Conservation (phyloP, 2,113 vertebrate species). For the Sinosuthora webbiana region DNA sequence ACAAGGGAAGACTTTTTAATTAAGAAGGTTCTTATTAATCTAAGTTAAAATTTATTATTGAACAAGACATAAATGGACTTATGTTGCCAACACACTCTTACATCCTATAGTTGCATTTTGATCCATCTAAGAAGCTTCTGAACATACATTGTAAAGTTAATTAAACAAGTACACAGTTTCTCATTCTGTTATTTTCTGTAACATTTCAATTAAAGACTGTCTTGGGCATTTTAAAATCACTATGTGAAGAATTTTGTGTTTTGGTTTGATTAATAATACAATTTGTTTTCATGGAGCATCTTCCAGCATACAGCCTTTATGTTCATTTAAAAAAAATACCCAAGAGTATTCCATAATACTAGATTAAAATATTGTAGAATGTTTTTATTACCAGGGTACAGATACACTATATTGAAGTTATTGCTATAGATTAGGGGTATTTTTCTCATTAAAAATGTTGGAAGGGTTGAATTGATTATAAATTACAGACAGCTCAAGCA, state of each 20-base stretch:
- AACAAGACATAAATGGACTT: neutral
- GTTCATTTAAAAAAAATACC: neutral
- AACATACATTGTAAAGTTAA: conserved; percentile 13
- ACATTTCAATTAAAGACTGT: conserved; percentile 31
- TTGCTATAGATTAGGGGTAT: neutral
- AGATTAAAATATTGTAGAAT: conserved; percentile 3
- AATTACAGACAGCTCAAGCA: neutral
- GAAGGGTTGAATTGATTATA: neutral
- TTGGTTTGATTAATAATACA: conserved; percentile 42
- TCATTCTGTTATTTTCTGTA: conserved; percentile 22
- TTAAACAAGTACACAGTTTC: conserved; percentile 15
- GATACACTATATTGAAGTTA: neutral
- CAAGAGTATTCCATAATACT: neutral
- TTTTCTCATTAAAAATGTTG: neutral
- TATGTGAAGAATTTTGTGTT: neutral
- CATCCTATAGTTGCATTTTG: neutral
- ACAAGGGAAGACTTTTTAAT: neutral
- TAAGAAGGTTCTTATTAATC: neutral
- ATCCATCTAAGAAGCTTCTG: neutral
- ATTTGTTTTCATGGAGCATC: conserved; percentile 1
- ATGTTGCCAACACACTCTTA: neutral
- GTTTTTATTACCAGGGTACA: neutral
- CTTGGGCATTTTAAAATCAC: conserved; percentile 24
- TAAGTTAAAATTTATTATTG: neutral
- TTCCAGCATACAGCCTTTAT: neutral